Percentiles rank a stretch among this genome's conserved stretches.
Evolutionary conservation across 1,140 invertebrate genomes (phyloP).

Genomic region (Dinothrombium tinctorium): DNA sequence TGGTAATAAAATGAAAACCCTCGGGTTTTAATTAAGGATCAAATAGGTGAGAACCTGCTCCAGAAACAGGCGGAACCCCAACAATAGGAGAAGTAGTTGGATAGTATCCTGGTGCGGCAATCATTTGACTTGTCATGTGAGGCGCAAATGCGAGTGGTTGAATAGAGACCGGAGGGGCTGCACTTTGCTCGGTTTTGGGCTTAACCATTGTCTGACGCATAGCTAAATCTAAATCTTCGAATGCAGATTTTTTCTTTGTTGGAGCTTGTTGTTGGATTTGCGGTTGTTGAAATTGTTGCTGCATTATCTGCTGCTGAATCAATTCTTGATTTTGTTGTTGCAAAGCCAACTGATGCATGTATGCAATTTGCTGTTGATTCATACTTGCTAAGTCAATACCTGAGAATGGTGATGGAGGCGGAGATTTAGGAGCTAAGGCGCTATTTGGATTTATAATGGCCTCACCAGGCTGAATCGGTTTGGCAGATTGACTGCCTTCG

Average conservation of each 20-base stretch:
- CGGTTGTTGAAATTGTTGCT: neutral
- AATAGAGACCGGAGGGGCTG: too few relatives aligned
- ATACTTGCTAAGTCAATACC: neutral
- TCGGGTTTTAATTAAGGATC: neutral
- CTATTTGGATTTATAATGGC: neutral
- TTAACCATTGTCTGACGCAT: conserved; percentile 30
- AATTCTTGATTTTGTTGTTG: neutral
- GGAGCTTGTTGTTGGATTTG: neutral
- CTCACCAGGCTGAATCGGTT: neutral
- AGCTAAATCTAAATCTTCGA: conserved; percentile 42
- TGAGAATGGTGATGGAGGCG: neutral
- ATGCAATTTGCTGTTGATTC: neutral
- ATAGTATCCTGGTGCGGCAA: neutral
- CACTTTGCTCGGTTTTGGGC: neutral
- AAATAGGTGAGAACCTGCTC: neutral
- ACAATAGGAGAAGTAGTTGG: neutral
- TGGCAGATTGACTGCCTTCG: neutral
- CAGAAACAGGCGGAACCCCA: neutral
- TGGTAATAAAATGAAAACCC: neutral
- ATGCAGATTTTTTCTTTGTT: conserved; percentile 21
- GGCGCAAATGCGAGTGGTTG: too few relatives aligned
- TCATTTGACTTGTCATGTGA: too few relatives aligned
- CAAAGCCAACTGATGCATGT: neutral
- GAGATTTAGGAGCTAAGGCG: neutral
- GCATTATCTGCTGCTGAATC: neutral